phyloP scores from a whole-genome alignment of 1,140 invertebrate species.

The Diabrotica virgifera region DNA sequence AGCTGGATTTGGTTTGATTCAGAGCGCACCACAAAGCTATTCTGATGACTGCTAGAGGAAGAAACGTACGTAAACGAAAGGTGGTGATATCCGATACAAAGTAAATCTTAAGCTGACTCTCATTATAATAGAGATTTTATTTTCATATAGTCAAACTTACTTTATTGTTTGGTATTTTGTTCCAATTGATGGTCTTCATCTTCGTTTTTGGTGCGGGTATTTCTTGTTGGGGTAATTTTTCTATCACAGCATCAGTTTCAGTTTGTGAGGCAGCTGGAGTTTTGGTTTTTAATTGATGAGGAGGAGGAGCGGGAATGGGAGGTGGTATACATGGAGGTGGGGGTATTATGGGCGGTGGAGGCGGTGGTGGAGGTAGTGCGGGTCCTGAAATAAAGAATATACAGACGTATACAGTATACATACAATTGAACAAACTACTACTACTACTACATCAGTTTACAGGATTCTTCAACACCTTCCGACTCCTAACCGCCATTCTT shows the following conservation, averaged over 20 bases:
- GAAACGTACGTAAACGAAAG: no score
- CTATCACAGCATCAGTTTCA: slow-evolving; percentile 36
- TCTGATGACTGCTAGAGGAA: no score
- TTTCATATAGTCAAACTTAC: slow-evolving; percentile 46
- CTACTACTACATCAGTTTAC: no score
- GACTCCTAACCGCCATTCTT: no score
- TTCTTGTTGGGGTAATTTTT: slow-evolving; percentile 75
- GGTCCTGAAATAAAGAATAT: slow-evolving; percentile 20
- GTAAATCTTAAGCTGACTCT: no score
- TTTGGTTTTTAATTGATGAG: slow-evolving; percentile 43
- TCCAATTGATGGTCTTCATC: slow-evolving; percentile 95
- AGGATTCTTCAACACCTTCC: no score
- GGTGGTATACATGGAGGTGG: slow-evolving; percentile 43
- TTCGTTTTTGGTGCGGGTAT: slow-evolving; percentile 86
- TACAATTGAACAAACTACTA: no score
- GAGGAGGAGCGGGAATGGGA: slow-evolving; percentile 38
- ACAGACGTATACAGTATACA: no score
- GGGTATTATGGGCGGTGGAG: slow-evolving; percentile 53
- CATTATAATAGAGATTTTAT: no score
- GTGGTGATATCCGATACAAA: no score
- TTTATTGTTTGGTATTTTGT: slow-evolving; percentile 86
- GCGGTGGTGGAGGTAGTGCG: slow-evolving; percentile 45
- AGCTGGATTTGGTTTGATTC: no score
- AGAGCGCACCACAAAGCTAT: no score
- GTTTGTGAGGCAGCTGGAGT: slow-evolving; percentile 47